Percentiles rank a stretch among this genome's conserved stretches.
These are phyloP conservation scores for Heterochromis multidens DNA, from an alignment of 2,113 vertebrate species.

Conservation along the genomic window DNA sequence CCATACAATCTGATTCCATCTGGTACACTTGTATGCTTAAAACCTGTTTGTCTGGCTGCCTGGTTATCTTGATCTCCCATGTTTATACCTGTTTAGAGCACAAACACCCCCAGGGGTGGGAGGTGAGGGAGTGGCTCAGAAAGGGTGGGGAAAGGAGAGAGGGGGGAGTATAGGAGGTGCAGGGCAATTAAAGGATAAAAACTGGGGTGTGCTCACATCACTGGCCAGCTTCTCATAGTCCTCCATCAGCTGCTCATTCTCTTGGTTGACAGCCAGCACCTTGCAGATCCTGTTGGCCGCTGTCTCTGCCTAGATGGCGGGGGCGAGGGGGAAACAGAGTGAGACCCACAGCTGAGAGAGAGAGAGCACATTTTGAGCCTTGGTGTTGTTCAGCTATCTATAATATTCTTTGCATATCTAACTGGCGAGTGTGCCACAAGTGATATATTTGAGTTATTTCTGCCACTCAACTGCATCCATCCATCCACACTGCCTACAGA, in stretches of 20 bases:
- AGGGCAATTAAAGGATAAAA: conserved; percentile 11
- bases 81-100: conserved; percentile 30
- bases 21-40: neutral
- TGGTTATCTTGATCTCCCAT: neutral
- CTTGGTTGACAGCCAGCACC: conserved; percentile 98
- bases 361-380: neutral
- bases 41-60: neutral
- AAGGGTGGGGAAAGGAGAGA: neutral
- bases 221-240: conserved; percentile 99
- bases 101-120: conserved; percentile 8
- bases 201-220: conserved; percentile 84
- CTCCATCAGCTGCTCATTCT: conserved; percentile 99
- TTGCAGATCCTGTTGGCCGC: conserved; percentile 99
- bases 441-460: neutral
- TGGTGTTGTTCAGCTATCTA: neutral
- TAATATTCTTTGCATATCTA: neutral
- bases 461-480: neutral
- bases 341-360: conserved; percentile 6
- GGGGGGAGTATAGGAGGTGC: neutral
- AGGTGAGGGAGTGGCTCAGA: neutral
- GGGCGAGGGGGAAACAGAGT: conserved; percentile 37
- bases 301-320: conserved; percentile 87
- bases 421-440: neutral
- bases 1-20: neutral
- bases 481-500: neutral